Base-by-base conservation (phyloP, 2,888 invertebrate species). In the Polyommatus icarus region DNA sequence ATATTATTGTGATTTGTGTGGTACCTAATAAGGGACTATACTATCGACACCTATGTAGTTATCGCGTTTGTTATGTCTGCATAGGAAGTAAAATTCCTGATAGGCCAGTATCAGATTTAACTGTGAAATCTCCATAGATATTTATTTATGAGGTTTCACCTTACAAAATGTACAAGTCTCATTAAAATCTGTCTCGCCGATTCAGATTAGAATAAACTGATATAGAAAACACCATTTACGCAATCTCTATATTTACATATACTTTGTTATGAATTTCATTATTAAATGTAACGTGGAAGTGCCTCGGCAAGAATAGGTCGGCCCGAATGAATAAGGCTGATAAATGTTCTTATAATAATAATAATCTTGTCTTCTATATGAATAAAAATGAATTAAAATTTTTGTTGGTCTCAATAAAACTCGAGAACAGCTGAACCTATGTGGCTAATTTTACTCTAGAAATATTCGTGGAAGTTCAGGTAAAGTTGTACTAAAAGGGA, bases 161-260 rank as follows among this genome's bases (percentile, higher is more conserved):
- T 67, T 29, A 67, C 67, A 67, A 67, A 67, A 67, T 29, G 15
- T 67, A 67, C 67, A 67, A 67, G 29, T 32, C 67, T 67, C 67
- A 32, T 67, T 67, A 67, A 67, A 67, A 67, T 67, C 67, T 67
- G 18, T 67, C 67, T 29, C 32, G 67, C 29, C 67, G 61, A 10
- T 29, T 67, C 29, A 67, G 67, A 67, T 67, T 67, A 67, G 67
- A 67, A 67, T 67, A 67, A 67, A 67, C 67, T 67, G 67, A 67
- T 67, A 67, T 67, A 67, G 32, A 32, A 67, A 67, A 67, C 67
- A 67, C 29, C 67, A 32, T 67, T 67, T 67, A 29, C 18, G 67
- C 15, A 67, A 67, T 67, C 29, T 67, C 61, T 29, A 29, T 4
- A 29, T 67, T 67, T 29, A 67, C 67, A 67, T 67, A 67, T 29